Percentiles rank a stretch among this genome's conserved stretches.
phyloP scores from a whole-genome alignment of 2,797 vertebrate species.

The Anguilla marmorata region DNA sequence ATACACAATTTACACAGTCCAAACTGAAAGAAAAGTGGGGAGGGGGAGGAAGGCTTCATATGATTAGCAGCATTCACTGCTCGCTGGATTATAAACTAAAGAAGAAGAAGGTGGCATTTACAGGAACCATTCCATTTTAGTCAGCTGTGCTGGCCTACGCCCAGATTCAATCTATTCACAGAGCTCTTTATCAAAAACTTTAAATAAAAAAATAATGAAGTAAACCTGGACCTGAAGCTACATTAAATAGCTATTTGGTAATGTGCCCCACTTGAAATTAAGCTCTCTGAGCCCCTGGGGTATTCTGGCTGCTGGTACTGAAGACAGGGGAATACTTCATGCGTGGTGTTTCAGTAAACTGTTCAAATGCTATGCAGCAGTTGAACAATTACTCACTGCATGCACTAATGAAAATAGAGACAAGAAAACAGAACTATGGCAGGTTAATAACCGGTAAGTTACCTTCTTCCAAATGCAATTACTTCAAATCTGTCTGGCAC shows the following conservation, averaged over 20 bases:
- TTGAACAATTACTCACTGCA: constrained; percentile 4
- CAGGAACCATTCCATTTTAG: not conserved
- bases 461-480: constrained; percentile 14
- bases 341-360: not conserved
- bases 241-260: not conserved
- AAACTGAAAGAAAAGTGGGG: too few species aligned
- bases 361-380: not conserved
- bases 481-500: not conserved
- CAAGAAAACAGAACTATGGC: not conserved
- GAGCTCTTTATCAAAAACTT: not conserved
- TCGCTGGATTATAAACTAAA: not conserved
- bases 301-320: not conserved
- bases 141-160: not conserved
- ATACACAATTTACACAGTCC: not conserved
- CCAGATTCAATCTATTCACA: not conserved
- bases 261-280: not conserved
- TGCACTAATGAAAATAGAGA: constrained; percentile 15
- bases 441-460: constrained; percentile 8
- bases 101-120: not conserved
- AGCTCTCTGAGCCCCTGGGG: not conserved
- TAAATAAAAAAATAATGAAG: not conserved
- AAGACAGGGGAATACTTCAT: not conserved
- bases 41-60: not conserved
- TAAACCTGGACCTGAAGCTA: not conserved
- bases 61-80: not conserved